Base-by-base conservation (phyloP, 1,140 invertebrate genomes). In the Ooceraea biroi region DNA sequence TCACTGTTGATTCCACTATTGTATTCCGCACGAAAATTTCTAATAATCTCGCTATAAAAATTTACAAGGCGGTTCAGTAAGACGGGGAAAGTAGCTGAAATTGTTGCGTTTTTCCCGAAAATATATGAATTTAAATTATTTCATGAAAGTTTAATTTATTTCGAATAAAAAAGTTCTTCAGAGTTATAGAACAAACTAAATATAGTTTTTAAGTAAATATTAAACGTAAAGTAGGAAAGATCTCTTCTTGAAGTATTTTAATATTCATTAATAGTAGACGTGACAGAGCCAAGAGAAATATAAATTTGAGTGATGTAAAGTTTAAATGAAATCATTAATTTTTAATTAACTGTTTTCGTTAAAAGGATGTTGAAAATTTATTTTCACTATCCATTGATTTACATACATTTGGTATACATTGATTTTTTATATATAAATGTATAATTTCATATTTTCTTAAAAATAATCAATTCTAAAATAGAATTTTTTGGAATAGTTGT, bases 1-100 rank as follows among this genome's bases (percentile, higher is more conserved):
- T 78, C 63, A 78, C 36, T 68, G 55, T 68, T 68, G 48, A 77
- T 44, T 27, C 10, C 19, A 17, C 19, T 30, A 68, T 78, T 78
- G 74, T 78, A 55, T 30, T 68, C 11, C 46, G 48, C 36, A 46
- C 0, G 7, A 68, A 69, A 78, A 78, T 68, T 68, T 68, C 3
- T 17, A 50, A 52, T 44, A 46, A n/a, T 11, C 30, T 68, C 22
- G 48, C 22, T 48, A 52, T 52, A 52, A 36, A 22, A 11, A 12
- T 58, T 1, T 66, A 46, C 14, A 50, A 63, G 58, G 22, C 30
- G 27, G 27, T 36, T 22, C 19, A 50, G 48, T 30, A 12, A 65
- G 48, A n/a, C 5, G 5, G 30, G 41, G 36, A 69, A 65, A 19
- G 27, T 8, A 5, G 11, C 3, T 27, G 36, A 27, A 68, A 48